Percentiles rank a stretch among this genome's conserved stretches.
Conservation (phyloP, 2,888 invertebrate genomes). For the Abrostola triplasia region DNA sequence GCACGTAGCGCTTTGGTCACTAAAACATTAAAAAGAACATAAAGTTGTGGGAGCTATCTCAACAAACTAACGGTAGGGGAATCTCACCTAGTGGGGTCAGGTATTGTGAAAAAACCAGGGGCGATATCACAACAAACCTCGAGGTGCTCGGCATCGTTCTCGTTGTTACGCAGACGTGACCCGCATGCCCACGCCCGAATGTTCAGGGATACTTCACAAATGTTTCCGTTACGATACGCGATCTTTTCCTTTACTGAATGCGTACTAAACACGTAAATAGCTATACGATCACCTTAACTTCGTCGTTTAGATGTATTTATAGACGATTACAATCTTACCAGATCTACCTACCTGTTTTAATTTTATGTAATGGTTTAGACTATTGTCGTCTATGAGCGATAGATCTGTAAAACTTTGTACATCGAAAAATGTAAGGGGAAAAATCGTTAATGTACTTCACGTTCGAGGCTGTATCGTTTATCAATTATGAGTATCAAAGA, state of each 20-base stretch:
- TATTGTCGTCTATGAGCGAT: constrained; percentile 27
- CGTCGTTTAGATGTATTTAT: constrained; percentile 70
- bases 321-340: constrained; percentile 52
- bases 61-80: constrained; percentile 75
- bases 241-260: constrained; percentile 80
- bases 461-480: constrained; percentile 19
- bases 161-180: constrained; percentile 84
- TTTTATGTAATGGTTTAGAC: constrained; percentile 40
- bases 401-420: constrained; percentile 16
- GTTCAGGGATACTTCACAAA: constrained; percentile 83
- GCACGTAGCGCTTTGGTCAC: constrained; percentile 66
- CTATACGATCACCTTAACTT: constrained; percentile 78
- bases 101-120: constrained; percentile 82
- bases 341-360: constrained; percentile 52
- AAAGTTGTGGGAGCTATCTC: constrained; percentile 71
- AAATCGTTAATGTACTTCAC: constrained; percentile 18
- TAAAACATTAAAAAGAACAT: constrained; percentile 73
- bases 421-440: constrained; percentile 14
- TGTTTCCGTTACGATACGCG: constrained; percentile 84
- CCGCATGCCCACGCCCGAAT: constrained; percentile 77
- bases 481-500: constrained; percentile 15
- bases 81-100: constrained; percentile 81
- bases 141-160: constrained; percentile 79
- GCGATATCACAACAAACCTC: constrained; percentile 86
- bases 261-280: constrained; percentile 81